phyloP scores from a whole-genome alignment of 2,888 invertebrate genomes.

The Oscheius sp. region DNA sequence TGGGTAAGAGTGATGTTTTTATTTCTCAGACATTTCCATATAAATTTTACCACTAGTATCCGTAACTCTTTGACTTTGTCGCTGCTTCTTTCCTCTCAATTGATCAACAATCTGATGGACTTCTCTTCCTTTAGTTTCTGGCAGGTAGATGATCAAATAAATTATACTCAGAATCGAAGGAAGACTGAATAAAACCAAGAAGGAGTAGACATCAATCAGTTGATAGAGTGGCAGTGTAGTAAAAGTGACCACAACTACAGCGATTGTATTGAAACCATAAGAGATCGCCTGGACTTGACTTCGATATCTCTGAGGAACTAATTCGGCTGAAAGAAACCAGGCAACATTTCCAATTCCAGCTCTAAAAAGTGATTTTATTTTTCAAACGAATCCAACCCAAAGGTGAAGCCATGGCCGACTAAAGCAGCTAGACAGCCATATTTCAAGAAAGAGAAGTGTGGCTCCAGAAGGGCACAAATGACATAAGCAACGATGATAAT shows the following conservation, averaged over 20 bases:
- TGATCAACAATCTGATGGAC: constrained; percentile 59
- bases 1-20: constrained; percentile 1
- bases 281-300: constrained; percentile 52
- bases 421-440: constrained; percentile 52
- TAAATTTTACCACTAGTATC: not conserved
- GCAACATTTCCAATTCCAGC: constrained; percentile 58
- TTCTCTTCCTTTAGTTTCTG: constrained; percentile 60
- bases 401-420: constrained; percentile 53
- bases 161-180: constrained; percentile 51
- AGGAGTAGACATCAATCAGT: constrained; percentile 45
- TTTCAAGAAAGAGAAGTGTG: constrained; percentile 37
- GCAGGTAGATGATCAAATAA: constrained; percentile 46
- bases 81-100: constrained; percentile 34
- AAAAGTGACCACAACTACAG: constrained; percentile 53
- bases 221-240: constrained; percentile 52
- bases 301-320: constrained; percentile 61
- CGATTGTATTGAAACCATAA: constrained; percentile 55
- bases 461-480: constrained; percentile 45
- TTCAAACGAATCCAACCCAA: constrained; percentile 39
- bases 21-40: not conserved
- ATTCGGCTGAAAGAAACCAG: constrained; percentile 60
- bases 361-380: constrained; percentile 33
- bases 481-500: constrained; percentile 45
- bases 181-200: constrained; percentile 52
- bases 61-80: too few species aligned